Conservation (phyloP, 92 coral and sea anemone genomes). For the Phenganax subtilis region DNA sequence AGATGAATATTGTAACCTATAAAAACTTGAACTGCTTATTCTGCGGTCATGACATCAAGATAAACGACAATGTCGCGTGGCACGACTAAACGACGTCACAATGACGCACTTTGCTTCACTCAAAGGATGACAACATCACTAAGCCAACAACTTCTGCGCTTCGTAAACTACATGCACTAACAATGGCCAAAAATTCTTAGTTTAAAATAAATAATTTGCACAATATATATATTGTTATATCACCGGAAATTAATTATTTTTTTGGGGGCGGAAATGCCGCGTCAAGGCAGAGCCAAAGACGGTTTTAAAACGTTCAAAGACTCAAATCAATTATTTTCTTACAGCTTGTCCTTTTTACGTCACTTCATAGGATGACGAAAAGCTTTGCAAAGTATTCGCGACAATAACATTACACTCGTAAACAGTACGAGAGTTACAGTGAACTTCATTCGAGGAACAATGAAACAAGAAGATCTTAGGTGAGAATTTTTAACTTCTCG, state of each 20-base stretch:
- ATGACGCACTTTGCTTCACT: neutral
- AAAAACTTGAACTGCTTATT: no score
- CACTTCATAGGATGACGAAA: neutral
- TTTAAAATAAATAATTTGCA: neutral
- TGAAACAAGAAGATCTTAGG: neutral
- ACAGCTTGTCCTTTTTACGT: constrained; percentile 6
- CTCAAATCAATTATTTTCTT: neutral
- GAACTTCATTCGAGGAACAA: neutral
- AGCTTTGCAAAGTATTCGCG: neutral
- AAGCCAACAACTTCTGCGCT: neutral
- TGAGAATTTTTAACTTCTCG: neutral
- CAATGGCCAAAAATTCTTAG: neutral
- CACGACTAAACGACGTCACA: constrained; percentile 12
- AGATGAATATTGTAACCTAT: no score
- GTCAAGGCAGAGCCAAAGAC: neutral
- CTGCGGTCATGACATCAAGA: no score
- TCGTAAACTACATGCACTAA: neutral
- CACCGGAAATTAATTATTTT: neutral
- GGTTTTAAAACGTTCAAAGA: neutral
- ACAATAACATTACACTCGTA: neutral
- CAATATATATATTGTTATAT: neutral
- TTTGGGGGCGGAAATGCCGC: neutral
- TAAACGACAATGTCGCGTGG: neutral
- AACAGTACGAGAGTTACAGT: neutral
- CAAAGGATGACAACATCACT: neutral